Evolutionary conservation across 2,797 vertebrate species (phyloP).

Genomic region (Tenualosa ilisha): DNA sequence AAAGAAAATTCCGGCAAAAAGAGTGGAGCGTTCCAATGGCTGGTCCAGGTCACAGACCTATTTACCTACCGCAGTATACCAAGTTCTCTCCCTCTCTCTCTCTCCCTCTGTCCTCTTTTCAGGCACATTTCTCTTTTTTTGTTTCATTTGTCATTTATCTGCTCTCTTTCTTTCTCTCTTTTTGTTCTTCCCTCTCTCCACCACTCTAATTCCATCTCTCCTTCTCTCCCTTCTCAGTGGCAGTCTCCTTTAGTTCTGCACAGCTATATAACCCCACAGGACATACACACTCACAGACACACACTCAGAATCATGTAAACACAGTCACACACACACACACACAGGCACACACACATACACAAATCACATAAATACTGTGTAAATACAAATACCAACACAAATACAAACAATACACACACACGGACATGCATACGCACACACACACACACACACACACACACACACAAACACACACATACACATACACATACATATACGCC

Average conservation of each 20-base stretch:
- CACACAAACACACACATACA: background rate
- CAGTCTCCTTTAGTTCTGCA: conserved; percentile 26
- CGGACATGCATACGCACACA: background rate
- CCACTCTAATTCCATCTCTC: conserved; percentile 34
- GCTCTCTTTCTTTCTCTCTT: background rate
- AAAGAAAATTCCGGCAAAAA: conserved; percentile 66
- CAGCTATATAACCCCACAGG: conserved; percentile 50
- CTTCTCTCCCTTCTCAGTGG: conserved; percentile 12
- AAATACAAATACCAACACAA: too few species aligned
- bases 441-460: background rate
- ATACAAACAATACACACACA: background rate
- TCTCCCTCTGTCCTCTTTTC: conserved; percentile 58
- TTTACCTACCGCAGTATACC: conserved; percentile 82
- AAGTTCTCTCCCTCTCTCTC: conserved; percentile 52
- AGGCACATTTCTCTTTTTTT: conserved; percentile 43
- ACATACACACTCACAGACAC: background rate
- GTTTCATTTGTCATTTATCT: conserved; percentile 1
- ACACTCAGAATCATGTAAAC: background rate
- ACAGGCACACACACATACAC: conserved; percentile 46
- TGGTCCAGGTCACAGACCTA: conserved; percentile 72
- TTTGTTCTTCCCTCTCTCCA: background rate
- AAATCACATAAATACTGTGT: background rate
- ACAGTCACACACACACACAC: conserved; percentile 55
- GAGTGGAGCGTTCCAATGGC: conserved; percentile 70
- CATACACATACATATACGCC: background rate